phyloP scores from a whole-genome alignment of 1,140 invertebrate genomes.

The Phenacoccus solenopsis region DNA sequence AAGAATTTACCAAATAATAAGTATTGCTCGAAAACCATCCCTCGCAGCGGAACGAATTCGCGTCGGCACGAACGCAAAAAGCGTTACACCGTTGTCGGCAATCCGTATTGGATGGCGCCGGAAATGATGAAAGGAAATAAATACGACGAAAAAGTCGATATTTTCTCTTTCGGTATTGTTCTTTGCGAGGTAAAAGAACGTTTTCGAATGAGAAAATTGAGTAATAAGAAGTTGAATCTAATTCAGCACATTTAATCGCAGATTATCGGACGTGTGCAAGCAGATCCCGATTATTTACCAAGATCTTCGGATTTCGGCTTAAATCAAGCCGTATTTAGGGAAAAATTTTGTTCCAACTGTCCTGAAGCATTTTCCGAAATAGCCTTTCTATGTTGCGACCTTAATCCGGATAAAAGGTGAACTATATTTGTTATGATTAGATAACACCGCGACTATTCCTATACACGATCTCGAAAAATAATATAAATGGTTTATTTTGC shows the following conservation, averaged over 20 bases:
- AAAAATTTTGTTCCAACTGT: constrained; percentile 77
- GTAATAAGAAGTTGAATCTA: too few species aligned
- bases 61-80: constrained; percentile 49
- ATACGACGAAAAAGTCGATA: constrained; percentile 93
- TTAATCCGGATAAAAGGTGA: constrained; percentile 71
- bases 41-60: constrained; percentile 30
- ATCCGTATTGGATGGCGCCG: constrained; percentile 97
- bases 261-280: constrained; percentile 84
- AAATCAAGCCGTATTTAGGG: constrained; percentile 71
- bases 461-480: neutral
- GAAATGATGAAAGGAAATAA: constrained; percentile 94
- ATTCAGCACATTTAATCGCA: too few species aligned
- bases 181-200: constrained; percentile 70
- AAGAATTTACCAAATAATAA: constrained; percentile 19
- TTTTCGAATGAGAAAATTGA: neutral
- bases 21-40: constrained; percentile 29
- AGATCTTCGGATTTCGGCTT: constrained; percentile 81
- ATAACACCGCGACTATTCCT: too few species aligned
- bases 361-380: constrained; percentile 77
- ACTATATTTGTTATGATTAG: neutral
- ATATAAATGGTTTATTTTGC: constrained; percentile 20
- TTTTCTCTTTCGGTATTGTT: constrained; percentile 94
- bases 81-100: constrained; percentile 71
- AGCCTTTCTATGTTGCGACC: constrained; percentile 75
- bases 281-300: constrained; percentile 83